Conservation (phyloP, 2,888 invertebrate species). For the Automeris io region DNA sequence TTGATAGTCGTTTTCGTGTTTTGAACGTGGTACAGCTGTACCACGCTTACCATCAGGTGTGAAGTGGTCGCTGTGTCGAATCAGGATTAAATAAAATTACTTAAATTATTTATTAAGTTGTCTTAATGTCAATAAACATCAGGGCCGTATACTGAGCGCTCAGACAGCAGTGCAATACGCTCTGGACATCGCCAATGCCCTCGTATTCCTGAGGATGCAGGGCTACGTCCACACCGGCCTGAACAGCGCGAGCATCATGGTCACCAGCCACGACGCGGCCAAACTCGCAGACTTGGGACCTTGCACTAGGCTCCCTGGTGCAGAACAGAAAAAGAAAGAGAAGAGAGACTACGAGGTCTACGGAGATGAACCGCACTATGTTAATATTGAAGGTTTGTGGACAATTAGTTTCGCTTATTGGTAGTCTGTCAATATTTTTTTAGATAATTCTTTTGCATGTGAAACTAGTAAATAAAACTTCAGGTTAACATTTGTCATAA, state of each 20-base stretch:
- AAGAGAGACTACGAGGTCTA: conserved; percentile 43
- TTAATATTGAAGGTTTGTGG: conserved; percentile 57
- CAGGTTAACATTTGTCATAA: no score
- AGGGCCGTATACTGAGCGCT: conserved; percentile 58
- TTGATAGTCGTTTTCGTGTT: no score
- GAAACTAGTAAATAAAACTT: no score
- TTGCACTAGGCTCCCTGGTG: conserved; percentile 32
- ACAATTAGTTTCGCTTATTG: background rate
- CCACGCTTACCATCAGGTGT: conserved; percentile 63
- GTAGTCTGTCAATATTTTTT: no score
- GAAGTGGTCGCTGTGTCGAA: no score
- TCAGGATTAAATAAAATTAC: no score
- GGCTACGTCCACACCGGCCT: conserved; percentile 66
- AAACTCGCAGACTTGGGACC: conserved; percentile 63
- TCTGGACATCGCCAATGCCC: conserved; percentile 61
- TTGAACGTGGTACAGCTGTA: conserved; percentile 57
- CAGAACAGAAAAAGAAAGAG: conserved; percentile 14
- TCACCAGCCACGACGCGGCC: conserved; percentile 57
- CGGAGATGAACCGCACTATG: conserved; percentile 61
- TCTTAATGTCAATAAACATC: conserved; percentile 9
- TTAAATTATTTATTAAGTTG: background rate
- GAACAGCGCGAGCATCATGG: conserved; percentile 55
- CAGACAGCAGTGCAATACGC: conserved; percentile 61
- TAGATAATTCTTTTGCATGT: no score
- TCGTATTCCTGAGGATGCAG: conserved; percentile 66